phyloP scores from a whole-genome alignment of 2,113 vertebrate genomes.

The Phoenicopterus ruber region DNA sequence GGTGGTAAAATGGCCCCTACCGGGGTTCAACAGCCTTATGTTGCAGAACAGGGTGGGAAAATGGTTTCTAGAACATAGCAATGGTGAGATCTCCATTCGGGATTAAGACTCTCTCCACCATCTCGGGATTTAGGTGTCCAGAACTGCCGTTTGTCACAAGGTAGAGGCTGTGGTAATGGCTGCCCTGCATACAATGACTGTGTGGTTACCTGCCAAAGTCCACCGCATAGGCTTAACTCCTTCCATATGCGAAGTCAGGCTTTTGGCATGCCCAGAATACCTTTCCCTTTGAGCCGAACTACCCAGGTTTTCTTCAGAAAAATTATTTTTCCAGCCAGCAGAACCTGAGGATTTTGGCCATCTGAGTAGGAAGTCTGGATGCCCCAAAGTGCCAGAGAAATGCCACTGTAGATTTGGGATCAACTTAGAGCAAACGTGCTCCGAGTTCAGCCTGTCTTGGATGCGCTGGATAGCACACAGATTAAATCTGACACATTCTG shows the following conservation, averaged over 20 bases:
- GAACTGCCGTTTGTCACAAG: not conserved
- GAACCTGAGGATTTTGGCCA: not conserved
- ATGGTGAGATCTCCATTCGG: not conserved
- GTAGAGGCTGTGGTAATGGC: not conserved
- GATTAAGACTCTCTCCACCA: not conserved
- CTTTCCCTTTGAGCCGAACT: not conserved
- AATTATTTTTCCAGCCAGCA: not conserved
- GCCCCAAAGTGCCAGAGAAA: not conserved
- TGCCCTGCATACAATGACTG: not conserved
- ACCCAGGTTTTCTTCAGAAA: not conserved
- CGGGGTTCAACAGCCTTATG: not conserved
- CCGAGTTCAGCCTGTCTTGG: not conserved
- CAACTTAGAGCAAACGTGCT: not conserved
- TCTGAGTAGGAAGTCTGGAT: not conserved
- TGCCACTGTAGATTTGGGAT: not conserved
- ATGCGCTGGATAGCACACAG: not conserved
- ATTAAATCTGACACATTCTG: conserved; percentile 35
- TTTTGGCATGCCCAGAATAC: not conserved
- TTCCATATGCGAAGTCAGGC: not conserved
- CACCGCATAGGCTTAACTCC: not conserved
- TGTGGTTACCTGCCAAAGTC: not conserved
- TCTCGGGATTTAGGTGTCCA: not conserved
- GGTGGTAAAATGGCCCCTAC: not conserved
- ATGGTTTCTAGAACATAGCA: not conserved
- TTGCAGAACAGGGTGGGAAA: not conserved